Conservation (phyloP, 1,140 invertebrate genomes). For the Drosophila pseudoobscura region DNA sequence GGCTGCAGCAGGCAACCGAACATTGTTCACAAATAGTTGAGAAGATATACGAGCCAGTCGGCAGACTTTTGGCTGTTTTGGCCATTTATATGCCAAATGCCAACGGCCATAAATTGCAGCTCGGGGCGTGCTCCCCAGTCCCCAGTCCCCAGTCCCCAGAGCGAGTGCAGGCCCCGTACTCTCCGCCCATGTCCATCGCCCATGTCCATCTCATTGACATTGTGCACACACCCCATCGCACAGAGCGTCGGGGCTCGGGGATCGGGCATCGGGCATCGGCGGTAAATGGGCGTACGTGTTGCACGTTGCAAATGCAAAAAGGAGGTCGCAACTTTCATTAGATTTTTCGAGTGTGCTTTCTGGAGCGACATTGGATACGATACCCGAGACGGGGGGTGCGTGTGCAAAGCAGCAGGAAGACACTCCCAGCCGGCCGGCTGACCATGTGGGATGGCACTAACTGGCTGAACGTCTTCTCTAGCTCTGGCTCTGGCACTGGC, state of each 20-base stretch:
- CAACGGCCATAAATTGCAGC: constrained; percentile 63
- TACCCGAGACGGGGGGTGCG: neutral
- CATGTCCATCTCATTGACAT: constrained; percentile 47
- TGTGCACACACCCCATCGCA: constrained; percentile 3
- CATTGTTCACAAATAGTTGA: constrained; percentile 64
- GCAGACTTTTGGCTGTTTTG: constrained; percentile 47
- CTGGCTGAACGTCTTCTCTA: no score
- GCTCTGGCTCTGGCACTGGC: no score
- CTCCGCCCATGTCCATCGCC: neutral
- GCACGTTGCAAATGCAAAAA: constrained; percentile 69
- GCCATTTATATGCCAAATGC: constrained; percentile 58
- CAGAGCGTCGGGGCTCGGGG: neutral
- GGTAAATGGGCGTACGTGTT: constrained; percentile 46
- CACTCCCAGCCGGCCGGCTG: neutral
- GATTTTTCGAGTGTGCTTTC: constrained; percentile 53
- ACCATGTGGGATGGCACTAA: constrained; percentile 5
- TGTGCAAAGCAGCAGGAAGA: neutral
- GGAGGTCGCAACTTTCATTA: constrained; percentile 78
- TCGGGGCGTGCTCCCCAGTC: constrained; percentile 53
- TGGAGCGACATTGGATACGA: constrained; percentile 69
- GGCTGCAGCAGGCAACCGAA: constrained; percentile 30
- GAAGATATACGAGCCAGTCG: constrained; percentile 6
- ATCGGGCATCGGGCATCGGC: no score
- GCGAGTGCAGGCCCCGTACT: constrained; percentile 12
- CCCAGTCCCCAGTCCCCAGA: constrained; percentile 30